Evolutionary conservation across 2,797 vertebrate species (phyloP).

Genomic region (Protosalanx chinensis): DNA sequence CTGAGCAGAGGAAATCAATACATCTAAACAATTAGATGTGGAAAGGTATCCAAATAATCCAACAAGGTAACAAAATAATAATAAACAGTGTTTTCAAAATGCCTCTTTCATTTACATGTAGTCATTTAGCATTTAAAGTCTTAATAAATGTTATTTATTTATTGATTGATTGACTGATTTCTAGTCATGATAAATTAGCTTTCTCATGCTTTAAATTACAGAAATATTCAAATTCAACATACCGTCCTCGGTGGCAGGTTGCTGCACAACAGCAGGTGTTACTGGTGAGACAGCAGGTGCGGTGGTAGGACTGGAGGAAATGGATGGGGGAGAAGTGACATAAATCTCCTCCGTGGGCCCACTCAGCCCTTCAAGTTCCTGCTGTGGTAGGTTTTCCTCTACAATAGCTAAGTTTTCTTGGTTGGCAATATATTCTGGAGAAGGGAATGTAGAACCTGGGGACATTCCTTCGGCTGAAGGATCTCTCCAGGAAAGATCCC

Average conservation of each 20-base stretch:
- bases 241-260: slow-evolving; percentile 71
- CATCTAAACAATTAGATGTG: background rate
- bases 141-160: too few species aligned
- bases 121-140: too few species aligned
- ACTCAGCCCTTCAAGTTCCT: slow-evolving; percentile 14
- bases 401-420: slow-evolving; percentile 20
- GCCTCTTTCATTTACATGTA: too few species aligned
- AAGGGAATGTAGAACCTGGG: slow-evolving; percentile 15
- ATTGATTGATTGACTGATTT: too few species aligned
- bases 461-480: slow-evolving; percentile 4
- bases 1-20: slow-evolving; percentile 9
- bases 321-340: slow-evolving; percentile 22
- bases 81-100: too few species aligned
- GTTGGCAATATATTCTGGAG: slow-evolving; percentile 28
- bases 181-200: background rate
- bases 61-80: too few species aligned
- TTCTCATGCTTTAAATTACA: background rate
- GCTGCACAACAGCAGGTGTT: slow-evolving; percentile 54
- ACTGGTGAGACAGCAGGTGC: slow-evolving; percentile 51
- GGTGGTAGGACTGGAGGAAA: slow-evolving; percentile 55
- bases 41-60: too few species aligned
- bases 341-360: slow-evolving; percentile 18
- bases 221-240: slow-evolving; percentile 25
- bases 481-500: slow-evolving; percentile 11
- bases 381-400: slow-evolving; percentile 14